Percentiles rank a stretch among this genome's conserved stretches.
Conservation (phyloP, 1,140 invertebrate species). For the Asbolus verrucosus region DNA sequence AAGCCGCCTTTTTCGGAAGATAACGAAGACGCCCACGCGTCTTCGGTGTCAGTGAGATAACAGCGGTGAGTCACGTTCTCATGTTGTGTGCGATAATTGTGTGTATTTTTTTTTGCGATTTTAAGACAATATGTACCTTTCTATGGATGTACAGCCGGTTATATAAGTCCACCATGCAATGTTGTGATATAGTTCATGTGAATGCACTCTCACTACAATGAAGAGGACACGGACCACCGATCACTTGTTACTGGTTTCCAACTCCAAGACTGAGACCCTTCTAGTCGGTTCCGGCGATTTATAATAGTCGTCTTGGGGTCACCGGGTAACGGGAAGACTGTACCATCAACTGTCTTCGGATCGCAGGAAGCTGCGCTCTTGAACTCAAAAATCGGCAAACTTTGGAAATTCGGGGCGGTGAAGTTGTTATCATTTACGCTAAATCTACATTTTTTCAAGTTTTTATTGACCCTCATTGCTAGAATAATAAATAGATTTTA, state of each 20-base stretch:
- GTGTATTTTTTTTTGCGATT: no score
- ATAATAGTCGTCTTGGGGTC: conserved; percentile 39
- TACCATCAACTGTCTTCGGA: no score
- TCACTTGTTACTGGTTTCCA: not conserved
- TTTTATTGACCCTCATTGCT: no score
- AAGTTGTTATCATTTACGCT: no score
- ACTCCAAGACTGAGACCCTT: conserved; percentile 33
- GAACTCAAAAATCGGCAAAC: no score
- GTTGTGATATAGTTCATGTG: conserved; percentile 30
- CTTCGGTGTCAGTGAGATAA: no score
- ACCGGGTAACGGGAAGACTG: conserved; percentile 41
- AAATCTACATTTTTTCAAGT: no score
- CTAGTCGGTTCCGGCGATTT: conserved; percentile 18
- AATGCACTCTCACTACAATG: conserved; percentile 34
- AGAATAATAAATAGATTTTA: no score
- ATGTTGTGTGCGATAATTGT: not conserved
- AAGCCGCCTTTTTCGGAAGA: not conserved
- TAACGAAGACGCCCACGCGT: no score
- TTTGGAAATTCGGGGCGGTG: no score
- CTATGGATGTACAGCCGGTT: conserved; percentile 1
- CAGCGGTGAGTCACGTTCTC: no score
- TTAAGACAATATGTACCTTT: conserved; percentile 29
- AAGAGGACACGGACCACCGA: conserved; percentile 23
- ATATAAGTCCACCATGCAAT: conserved; percentile 40
- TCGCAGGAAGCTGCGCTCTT: no score